Percentiles rank a stretch among this genome's conserved stretches.
These are phyloP conservation scores for Leuctra nigra DNA, from an alignment of 2,888 invertebrate species.

Conservation along the genomic window DNA sequence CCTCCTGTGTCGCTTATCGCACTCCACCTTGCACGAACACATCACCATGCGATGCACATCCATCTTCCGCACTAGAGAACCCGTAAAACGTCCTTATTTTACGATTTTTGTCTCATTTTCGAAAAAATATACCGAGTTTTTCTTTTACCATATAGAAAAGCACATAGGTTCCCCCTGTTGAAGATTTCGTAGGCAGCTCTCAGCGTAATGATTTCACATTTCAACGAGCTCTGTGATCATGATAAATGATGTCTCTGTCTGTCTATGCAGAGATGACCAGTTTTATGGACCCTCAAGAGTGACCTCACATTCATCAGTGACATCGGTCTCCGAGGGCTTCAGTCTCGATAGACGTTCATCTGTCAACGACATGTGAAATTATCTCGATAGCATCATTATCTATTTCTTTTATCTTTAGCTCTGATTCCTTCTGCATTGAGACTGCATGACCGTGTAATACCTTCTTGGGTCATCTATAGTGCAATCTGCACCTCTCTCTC, in stretches of 20 bases:
- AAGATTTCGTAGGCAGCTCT: too few species aligned
- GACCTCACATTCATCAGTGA: too few species aligned
- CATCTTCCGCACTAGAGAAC: conserved; percentile 10
- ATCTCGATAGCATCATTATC: neutral
- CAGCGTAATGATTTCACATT: too few species aligned
- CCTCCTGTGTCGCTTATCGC: too few species aligned
- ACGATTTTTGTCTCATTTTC: conserved; percentile 12
- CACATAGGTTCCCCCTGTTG: too few species aligned
- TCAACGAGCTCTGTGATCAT: too few species aligned
- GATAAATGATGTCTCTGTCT: too few species aligned
- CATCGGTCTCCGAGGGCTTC: too few species aligned
- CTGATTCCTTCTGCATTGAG: neutral
- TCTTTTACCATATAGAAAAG: neutral
- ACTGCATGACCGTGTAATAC: neutral
- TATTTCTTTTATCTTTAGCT: neutral
- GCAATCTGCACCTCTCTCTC: too few species aligned
- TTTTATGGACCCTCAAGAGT: too few species aligned
- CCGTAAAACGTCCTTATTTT: conserved; percentile 13
- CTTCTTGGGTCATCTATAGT: neutral
- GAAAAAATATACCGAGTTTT: neutral
- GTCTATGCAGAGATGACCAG: too few species aligned
- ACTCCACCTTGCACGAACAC: neutral
- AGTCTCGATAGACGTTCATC: neutral
- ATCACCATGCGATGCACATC: too few species aligned
- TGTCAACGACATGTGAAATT: neutral